Base-by-base conservation (phyloP, 2,113 vertebrate species). In the Phalacrocorax brasilianus region DNA sequence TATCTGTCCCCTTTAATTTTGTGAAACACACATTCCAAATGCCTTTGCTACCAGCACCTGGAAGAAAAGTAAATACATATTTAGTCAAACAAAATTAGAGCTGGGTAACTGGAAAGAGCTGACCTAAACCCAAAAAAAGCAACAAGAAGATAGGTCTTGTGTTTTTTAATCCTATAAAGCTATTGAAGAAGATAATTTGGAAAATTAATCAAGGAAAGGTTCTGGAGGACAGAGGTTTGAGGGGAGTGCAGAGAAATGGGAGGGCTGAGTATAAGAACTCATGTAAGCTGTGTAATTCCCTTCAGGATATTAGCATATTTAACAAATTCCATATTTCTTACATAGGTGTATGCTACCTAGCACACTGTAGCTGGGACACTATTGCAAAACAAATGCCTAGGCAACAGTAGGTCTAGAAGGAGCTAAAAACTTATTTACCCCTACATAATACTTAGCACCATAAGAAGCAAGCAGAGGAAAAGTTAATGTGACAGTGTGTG, bases 31-130 rank as follows among this genome's bases (percentile, higher is more conserved):
- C 58, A 11, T 65, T 87, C 72, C 63, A 77, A 67, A 38, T 75
- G 53, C 81, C 82, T 86, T 73, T 81, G 22, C 52, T 76, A 78
- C 44, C 58, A 96, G 50, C 84, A 93, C 35, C 35, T 93, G 52
- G 73, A 93, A 85, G 83, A 95, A 47, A 90, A 73, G 14, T 84
- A 93, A 91, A 94, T 82, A 55, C n/a, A 11, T 92, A 40, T 85
- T 92, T 93, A 93, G 74, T 55, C 20, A 82, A 61, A 81, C 12
- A 92, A 93, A 91, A 91, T 83, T 40, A 85, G 58, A 76, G 38
- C 16, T 20, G 12, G 8, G 26, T 79, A 59, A 82, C 87, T 70
- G 91, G 67, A 92, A 95, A 89, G 73, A 82, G 18, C 66, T 93
- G 32, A 77, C 15, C 72, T 89, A 91, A 89, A 53, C 83, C 27